A percentile compares a stretch with the other conserved stretches of the same genome.
Evolutionary conservation across 2,113 vertebrate genomes (phyloP).

Genomic region (Siphamia tubifer): DNA sequence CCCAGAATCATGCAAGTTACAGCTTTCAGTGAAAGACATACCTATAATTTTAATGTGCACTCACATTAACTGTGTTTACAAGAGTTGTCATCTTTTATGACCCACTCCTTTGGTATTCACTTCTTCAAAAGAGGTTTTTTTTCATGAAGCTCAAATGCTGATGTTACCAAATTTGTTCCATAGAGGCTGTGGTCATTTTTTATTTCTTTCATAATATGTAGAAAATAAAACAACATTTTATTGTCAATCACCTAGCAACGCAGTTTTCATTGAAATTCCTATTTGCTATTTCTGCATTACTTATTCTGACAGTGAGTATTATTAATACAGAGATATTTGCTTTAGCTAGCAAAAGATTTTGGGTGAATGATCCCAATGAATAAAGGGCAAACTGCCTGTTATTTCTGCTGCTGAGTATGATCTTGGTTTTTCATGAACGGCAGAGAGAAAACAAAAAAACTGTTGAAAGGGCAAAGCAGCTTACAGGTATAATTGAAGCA

Average conservation of each 20-base stretch:
- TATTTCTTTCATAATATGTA: too few relatives aligned
- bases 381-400: neutral
- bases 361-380: neutral
- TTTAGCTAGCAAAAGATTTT: too few relatives aligned
- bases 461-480: conserved; percentile 19
- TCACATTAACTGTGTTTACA: neutral
- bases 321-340: neutral
- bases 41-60: neutral
- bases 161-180: neutral
- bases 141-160: neutral
- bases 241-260: too few relatives aligned
- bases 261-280: too few relatives aligned
- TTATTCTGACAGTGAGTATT: too few relatives aligned
- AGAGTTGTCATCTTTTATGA: neutral
- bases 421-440: conserved; percentile 7
- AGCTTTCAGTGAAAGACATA: neutral
- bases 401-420: neutral
- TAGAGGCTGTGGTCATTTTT: too few relatives aligned
- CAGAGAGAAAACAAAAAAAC: neutral
- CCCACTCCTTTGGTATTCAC: neutral
- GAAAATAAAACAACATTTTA: too few relatives aligned
- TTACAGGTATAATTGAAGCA: conserved; percentile 32
- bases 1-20: neutral
- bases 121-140: neutral
- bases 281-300: too few relatives aligned